Conservation (phyloP, 2,113 vertebrate species). For the Polypterus senegalus region DNA sequence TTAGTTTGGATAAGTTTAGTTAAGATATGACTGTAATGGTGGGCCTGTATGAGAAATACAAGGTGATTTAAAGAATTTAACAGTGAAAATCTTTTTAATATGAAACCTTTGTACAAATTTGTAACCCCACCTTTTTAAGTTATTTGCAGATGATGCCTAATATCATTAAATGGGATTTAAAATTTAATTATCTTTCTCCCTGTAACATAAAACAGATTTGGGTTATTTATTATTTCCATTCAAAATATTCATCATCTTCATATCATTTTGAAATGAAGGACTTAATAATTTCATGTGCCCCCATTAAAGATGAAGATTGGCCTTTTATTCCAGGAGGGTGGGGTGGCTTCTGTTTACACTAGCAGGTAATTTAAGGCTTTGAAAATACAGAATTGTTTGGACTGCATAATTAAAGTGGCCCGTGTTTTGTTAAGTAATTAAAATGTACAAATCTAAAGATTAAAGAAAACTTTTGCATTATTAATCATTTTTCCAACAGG, state of each 20-base stretch:
- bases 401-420: conserved; percentile 62
- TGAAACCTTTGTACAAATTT: too few relatives aligned
- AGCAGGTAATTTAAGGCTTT: conserved; percentile 62
- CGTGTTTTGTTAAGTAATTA: conserved; percentile 69
- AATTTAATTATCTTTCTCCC: not conserved
- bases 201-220: not conserved
- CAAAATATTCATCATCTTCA: not conserved
- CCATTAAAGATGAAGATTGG: not conserved
- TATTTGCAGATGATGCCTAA: too few relatives aligned
- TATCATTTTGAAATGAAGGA: too few relatives aligned
- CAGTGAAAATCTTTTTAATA: too few relatives aligned
- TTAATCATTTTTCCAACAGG: conserved; percentile 76
- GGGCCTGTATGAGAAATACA: too few relatives aligned
- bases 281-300: too few relatives aligned
- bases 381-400: conserved; percentile 61
- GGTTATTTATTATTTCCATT: not conserved
- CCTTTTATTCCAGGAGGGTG: conserved; percentile 28
- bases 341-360: conserved; percentile 52
- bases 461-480: conserved; percentile 66
- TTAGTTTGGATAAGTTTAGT: too few relatives aligned
- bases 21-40: too few relatives aligned
- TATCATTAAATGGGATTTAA: too few relatives aligned
- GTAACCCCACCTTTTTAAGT: too few relatives aligned
- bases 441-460: conserved; percentile 70
- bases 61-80: too few relatives aligned